Evolutionary conservation across 2,888 invertebrate species (phyloP), one percentile per base, ranked within the genome.

Genomic region (Sipha maydis): DNA sequence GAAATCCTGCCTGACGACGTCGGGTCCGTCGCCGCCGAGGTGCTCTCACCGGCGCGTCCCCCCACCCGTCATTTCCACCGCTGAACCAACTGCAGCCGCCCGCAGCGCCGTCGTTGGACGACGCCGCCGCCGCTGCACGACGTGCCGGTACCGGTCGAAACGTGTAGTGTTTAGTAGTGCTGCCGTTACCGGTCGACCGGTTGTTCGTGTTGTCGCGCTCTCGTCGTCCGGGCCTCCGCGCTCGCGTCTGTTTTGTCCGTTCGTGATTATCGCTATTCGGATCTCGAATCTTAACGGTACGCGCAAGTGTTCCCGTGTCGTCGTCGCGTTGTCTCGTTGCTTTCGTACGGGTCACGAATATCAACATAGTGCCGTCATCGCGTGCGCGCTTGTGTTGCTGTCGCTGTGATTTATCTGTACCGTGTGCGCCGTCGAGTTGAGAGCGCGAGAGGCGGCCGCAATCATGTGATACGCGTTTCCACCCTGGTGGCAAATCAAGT

Each of bases 131-230:
- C 28, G n/a, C 73, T 25, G 31, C 41, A 31, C 75, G 78, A 61
- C 41, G 71, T 28, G 21, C 84, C 67, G 75, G 73, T 61, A 75
- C 78, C 38, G 34, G 56, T 28, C 41, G 73, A 73, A 82, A 88
- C 80, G 82, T 82, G 88, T 88, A 34, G 67, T 69, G 31, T 25
- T 56, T 4, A 19, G 86, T 88, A 88, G 88, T 82, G 75, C 67
- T 61, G 61, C 19, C 61, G 82, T 82, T 82, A 67, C 88, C 80
- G 86, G 84, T 85, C 84, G 84, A 48, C 76, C 48, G 77, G 48
- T n/a, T 85, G 84, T 76, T 38, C 19, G n/a, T 38, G 11, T 3
- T 7, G 5, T 19, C 61, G 38, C 67, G 41, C 1, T 48, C 48
- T 48, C 41, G 38, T 41, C 67, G 80, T 61, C n/a, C 21, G 67